Conservation (phyloP, 2,797 vertebrate species). For the Clarias platycephalus region DNA sequence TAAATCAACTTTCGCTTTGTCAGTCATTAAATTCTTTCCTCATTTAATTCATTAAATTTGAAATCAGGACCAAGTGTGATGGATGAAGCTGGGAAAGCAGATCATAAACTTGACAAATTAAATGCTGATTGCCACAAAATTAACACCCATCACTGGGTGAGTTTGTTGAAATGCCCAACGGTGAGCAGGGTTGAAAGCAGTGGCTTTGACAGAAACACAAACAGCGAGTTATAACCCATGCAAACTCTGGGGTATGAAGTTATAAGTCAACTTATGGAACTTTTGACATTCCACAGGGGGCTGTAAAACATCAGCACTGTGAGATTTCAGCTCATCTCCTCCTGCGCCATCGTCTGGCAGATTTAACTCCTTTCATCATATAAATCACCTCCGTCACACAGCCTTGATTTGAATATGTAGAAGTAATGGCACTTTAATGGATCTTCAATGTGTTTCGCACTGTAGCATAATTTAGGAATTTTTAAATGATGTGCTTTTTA, state of each 20-base stretch:
- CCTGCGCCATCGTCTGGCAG: constrained; percentile 52
- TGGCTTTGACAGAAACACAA: constrained; percentile 26
- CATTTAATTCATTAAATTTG: not conserved
- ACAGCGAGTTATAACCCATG: constrained; percentile 12
- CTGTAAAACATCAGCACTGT: constrained; percentile 20
- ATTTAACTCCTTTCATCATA: constrained; percentile 53
- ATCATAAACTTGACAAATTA: not conserved
- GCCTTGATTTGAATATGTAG: constrained; percentile 56
- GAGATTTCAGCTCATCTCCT: constrained; percentile 53
- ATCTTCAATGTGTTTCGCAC: constrained; percentile 52
- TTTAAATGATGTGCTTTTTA: constrained; percentile 37
- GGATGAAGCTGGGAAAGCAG: not conserved
- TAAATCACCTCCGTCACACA: constrained; percentile 52
- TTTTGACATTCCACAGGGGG: constrained; percentile 33
- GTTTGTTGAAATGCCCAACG: not conserved
- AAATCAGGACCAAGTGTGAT: not conserved
- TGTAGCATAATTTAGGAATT: constrained; percentile 42
- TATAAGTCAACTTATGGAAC: not conserved
- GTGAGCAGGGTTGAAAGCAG: constrained; percentile 12
- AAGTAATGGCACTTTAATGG: constrained; percentile 51
- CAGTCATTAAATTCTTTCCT: not conserved
- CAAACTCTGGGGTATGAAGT: constrained; percentile 5
- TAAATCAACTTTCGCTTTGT: not conserved
- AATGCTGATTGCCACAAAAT: constrained; percentile 14
- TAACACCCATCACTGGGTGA: constrained; percentile 9